Evolutionary conservation across 35 echinoderm and acorn worm species (phyloP), one percentile per base, ranked within the genome.

Genomic region (Patiria miniata): DNA sequence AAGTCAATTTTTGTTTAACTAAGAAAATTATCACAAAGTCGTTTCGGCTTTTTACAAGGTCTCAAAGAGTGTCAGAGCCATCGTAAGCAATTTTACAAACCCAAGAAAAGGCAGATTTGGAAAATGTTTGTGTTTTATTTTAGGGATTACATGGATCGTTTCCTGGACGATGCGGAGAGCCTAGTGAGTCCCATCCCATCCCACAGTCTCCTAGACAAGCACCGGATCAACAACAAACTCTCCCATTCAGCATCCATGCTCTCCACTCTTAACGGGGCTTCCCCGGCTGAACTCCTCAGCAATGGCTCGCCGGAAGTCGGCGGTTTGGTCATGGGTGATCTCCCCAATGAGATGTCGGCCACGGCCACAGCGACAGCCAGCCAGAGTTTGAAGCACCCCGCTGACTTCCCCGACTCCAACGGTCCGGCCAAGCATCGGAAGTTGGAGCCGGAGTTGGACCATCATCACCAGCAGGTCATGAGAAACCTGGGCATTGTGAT

Each of bases 141-240:
- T 80, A 93, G 96, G 40, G 92, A 99, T 76, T 99, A 99, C 83
- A 99, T 99, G 96, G 96, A 94, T 37, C 80, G 90, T 54, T 99
- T 99, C 86, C 37, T 99, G 55, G 96, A 99, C 83, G 96, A 99
- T 81, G 79, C 90, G 10, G 96, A 99, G 83, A 92, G 83, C 59
- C 86, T 91, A 15, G 84, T 91, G 26, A 94, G 96, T 80, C 95
- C 95, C 39, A 90, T 91, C 61, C 95, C 95, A 50, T 84, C 95
- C 39, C 95, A 93, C 32, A 88, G 87, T 42, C 77, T 93, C 33
- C 33, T 97, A 79, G 95, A 93, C 86, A 89, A 80, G 56, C 91
- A 78, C 61, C 79, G 91, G 39, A 19, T 87, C 40, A 90, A 88
- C 78, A 90, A 86, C 78, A 91, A 87, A 73, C 88, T 84, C n/a